Conservation (phyloP, 2,113 vertebrate genomes). For the Chroicocephalus ridibundus region DNA sequence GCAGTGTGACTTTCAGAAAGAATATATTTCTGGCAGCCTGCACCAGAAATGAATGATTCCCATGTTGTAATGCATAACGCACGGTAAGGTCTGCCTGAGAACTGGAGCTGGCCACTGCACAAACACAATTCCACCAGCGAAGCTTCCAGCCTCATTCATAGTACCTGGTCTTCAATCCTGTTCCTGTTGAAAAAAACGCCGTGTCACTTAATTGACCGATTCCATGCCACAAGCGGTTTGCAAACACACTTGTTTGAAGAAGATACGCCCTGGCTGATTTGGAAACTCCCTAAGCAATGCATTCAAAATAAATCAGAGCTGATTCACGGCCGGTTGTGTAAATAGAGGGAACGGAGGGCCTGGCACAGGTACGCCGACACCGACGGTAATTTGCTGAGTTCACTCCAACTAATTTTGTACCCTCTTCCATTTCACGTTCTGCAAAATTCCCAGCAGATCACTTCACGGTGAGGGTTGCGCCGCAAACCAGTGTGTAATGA, state of each 20-base stretch:
- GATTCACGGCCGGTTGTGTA: conserved; percentile 5
- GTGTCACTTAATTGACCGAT: conserved; percentile 1
- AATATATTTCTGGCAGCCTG: background rate
- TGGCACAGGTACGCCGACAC: background rate
- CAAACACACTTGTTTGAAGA: conserved; percentile 43
- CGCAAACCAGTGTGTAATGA: background rate
- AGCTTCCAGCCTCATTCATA: conserved; percentile 5
- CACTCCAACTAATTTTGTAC: background rate
- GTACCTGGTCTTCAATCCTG: conserved; percentile 23
- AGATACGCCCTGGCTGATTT: conserved; percentile 15
- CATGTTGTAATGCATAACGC: conserved; percentile 4
- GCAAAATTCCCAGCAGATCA: background rate
- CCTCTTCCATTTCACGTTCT: background rate
- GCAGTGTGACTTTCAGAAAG: background rate
- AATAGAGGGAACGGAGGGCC: background rate
- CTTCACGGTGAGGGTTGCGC: background rate
- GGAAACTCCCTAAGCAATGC: conserved; percentile 8
- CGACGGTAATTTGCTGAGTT: background rate
- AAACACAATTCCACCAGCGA: conserved; percentile 25
- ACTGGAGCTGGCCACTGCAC: conserved; percentile 39
- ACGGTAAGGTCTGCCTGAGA: conserved; percentile 15
- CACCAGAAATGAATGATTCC: conserved; percentile 2
- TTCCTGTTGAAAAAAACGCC: background rate
- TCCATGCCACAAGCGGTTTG: conserved; percentile 3
- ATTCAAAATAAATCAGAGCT: conserved; percentile 26